phyloP scores from a whole-genome alignment of 2,888 invertebrate genomes.

The Eilema griseolum region DNA sequence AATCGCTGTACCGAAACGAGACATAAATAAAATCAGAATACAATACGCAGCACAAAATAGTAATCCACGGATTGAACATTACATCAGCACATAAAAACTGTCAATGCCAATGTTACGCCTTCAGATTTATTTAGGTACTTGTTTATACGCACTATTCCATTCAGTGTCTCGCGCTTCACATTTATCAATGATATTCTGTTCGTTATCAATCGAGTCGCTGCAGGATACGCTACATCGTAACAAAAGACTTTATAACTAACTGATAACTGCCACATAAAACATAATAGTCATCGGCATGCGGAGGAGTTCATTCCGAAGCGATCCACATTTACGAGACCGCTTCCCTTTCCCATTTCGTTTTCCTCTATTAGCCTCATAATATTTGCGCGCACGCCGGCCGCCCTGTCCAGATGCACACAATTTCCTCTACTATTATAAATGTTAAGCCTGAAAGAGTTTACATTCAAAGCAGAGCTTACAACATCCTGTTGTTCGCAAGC shows the following conservation, averaged over 20 bases:
- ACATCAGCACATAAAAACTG: slow-evolving; percentile 76
- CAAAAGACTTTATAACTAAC: slow-evolving; percentile 14
- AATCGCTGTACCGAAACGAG: slow-evolving; percentile 72
- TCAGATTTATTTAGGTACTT: slow-evolving; percentile 50
- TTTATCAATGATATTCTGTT: slow-evolving; percentile 45
- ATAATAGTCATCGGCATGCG: slow-evolving; percentile 53
- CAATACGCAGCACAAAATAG: slow-evolving; percentile 67
- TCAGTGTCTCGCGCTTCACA: slow-evolving; percentile 54
- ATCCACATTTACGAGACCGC: slow-evolving; percentile 62
- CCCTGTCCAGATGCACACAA: slow-evolving; percentile 71
- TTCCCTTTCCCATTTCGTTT: slow-evolving; percentile 74
- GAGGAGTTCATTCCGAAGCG: slow-evolving; percentile 54
- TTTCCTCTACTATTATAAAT: slow-evolving; percentile 70
- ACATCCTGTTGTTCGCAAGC: slow-evolving; percentile 74
- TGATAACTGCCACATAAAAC: slow-evolving; percentile 33
- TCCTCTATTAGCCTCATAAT: slow-evolving; percentile 63
- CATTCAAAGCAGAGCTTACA: slow-evolving; percentile 66
- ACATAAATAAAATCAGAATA: slow-evolving; percentile 72
- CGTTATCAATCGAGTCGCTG: slow-evolving; percentile 27
- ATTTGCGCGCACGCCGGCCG: slow-evolving; percentile 59
- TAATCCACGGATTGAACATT: slow-evolving; percentile 67
- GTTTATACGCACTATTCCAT: slow-evolving; percentile 56
- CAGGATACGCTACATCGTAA: slow-evolving; percentile 13
- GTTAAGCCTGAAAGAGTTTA: slow-evolving; percentile 64
- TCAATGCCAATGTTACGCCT: slow-evolving; percentile 78